Conservation (phyloP, 2,888 invertebrate genomes). For the Eristalinus sepulchralis region DNA sequence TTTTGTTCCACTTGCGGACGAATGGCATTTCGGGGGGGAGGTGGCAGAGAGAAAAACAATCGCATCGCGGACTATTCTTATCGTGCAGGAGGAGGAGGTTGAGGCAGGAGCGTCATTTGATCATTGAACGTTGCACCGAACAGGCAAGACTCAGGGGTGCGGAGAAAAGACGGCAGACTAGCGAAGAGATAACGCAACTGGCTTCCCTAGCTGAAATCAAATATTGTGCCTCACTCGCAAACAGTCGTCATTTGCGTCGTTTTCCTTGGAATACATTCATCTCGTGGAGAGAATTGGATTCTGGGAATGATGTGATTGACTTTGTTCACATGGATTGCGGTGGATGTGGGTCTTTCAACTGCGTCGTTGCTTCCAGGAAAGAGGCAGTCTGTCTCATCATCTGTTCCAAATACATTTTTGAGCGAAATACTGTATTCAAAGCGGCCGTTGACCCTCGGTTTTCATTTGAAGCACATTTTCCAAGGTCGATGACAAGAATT, state of each 20-base stretch:
- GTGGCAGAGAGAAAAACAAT: background rate
- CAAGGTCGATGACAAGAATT: too few species aligned
- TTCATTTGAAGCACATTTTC: too few species aligned
- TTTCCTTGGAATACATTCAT: background rate
- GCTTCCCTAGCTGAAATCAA: background rate
- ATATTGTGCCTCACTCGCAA: background rate
- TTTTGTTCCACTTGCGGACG: background rate
- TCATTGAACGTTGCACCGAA: slow-evolving; percentile 8
- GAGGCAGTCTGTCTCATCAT: too few species aligned
- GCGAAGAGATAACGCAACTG: slow-evolving; percentile 19
- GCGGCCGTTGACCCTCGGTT: too few species aligned
- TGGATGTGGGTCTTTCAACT: background rate
- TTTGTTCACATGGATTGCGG: background rate
- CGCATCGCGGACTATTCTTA: slow-evolving; percentile 15
- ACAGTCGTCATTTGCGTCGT: background rate
- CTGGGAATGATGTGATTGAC: background rate
- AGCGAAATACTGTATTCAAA: too few species aligned
- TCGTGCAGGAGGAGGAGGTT: background rate
- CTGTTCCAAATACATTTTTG: too few species aligned
- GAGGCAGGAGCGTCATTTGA: slow-evolving; percentile 12
- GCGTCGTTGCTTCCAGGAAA: background rate
- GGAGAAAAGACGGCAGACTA: background rate
- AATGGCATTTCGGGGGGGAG: background rate
- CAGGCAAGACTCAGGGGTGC: background rate
- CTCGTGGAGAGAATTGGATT: background rate